phyloP scores from a whole-genome alignment of 2,797 vertebrate genomes.

The Tauraco hartlaubi region DNA sequence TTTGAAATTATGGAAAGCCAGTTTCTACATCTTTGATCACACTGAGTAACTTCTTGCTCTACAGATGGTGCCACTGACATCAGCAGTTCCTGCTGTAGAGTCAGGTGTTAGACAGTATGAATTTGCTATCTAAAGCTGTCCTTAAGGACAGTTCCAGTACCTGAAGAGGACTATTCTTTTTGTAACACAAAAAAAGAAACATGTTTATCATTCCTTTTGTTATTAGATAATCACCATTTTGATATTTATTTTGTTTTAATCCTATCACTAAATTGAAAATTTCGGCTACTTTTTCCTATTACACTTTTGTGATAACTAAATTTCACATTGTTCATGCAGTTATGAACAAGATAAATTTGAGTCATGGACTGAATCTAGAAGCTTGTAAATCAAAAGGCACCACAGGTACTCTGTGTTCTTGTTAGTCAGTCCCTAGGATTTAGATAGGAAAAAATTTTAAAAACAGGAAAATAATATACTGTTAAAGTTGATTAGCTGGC shows the following conservation, averaged over 20 bases:
- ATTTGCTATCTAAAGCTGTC: neutral
- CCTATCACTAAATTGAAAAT: neutral
- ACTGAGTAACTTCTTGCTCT: conserved; percentile 11
- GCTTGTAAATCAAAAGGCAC: conserved; percentile 66
- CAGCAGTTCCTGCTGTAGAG: neutral
- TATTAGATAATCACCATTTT: neutral
- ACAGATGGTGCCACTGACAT: conserved; percentile 8
- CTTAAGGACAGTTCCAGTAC: neutral
- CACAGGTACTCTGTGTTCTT: conserved; percentile 66
- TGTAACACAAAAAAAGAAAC: neutral
- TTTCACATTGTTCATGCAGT: conserved; percentile 41
- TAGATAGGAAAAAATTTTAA: conserved; percentile 45
- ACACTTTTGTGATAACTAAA: conserved; percentile 14
- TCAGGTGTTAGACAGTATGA: neutral
- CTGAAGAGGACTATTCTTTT: neutral
- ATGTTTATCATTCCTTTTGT: neutral
- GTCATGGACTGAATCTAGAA: conserved; percentile 3
- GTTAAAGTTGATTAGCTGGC: conserved; percentile 71
- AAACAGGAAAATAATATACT: conserved; percentile 76
- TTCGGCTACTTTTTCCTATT: neutral
- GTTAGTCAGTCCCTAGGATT: conserved; percentile 59
- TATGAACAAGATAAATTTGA: conserved; percentile 50
- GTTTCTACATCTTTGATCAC: conserved; percentile 33
- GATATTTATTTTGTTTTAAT: neutral
- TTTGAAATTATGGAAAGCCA: neutral